Evolutionary conservation across 2,113 vertebrate genomes (phyloP).

Genomic region (Cephalopterus ornatus): DNA sequence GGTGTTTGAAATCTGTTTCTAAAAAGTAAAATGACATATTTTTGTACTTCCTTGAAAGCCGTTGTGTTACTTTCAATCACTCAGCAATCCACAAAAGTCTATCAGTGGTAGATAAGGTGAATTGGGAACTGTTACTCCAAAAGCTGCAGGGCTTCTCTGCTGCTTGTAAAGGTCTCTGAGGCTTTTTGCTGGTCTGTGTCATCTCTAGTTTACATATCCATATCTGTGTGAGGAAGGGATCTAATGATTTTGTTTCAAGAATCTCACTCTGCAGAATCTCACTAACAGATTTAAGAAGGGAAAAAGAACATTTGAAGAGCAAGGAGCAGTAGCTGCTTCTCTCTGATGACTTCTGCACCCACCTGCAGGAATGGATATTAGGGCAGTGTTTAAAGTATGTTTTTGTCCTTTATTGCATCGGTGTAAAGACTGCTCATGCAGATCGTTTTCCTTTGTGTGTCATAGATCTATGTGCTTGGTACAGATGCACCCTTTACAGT

Average conservation of each 20-base stretch:
- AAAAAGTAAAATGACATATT: neutral
- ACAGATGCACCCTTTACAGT: accelerated
- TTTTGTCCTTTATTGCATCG: neutral
- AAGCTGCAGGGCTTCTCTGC: neutral
- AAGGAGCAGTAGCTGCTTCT: neutral
- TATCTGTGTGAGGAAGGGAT: neutral
- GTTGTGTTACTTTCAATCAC: neutral
- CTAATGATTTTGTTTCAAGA: neutral
- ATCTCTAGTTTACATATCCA: neutral
- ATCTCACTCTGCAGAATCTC: neutral
- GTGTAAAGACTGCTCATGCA: neutral
- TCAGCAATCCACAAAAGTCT: neutral
- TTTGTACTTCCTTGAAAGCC: neutral
- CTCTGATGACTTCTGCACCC: neutral
- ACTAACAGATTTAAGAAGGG: neutral
- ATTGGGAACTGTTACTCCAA: neutral
- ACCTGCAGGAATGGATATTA: neutral
- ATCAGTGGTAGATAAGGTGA: neutral
- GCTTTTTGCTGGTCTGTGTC: neutral
- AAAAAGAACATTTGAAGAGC: neutral
- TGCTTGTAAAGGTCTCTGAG: neutral
- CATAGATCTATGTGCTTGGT: neutral
- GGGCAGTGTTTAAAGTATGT: neutral
- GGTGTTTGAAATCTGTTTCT: neutral
- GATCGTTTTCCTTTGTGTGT: neutral